Conservation (phyloP, 1,140 invertebrate species). For the Lethocerus indicus region DNA sequence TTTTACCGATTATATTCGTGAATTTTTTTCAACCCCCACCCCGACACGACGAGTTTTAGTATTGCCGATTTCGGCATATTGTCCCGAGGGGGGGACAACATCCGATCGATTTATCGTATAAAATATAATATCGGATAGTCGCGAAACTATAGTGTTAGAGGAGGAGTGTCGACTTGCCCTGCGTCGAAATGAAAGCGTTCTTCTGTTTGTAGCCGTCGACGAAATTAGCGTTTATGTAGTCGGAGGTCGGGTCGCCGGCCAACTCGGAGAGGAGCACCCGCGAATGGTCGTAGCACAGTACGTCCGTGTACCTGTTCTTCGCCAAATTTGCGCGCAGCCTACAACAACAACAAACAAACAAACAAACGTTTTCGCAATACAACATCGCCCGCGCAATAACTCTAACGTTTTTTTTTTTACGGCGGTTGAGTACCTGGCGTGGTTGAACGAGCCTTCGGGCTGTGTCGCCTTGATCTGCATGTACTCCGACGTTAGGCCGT, state of each 20-base stretch:
- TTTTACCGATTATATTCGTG: no score
- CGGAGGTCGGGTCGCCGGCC: conserved; percentile 56
- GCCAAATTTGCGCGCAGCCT: no score
- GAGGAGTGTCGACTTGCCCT: conserved; percentile 41
- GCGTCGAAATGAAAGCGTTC: conserved; percentile 94
- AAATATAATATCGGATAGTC: no score
- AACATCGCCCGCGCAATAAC: not conserved
- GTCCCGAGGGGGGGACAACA: no score
- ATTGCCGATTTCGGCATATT: no score
- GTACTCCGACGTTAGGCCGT: conserved; percentile 69
- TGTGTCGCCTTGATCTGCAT: conserved; percentile 64
- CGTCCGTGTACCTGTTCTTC: conserved; percentile 94
- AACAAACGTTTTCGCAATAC: not conserved
- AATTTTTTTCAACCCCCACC: no score
- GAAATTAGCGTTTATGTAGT: conserved; percentile 97
- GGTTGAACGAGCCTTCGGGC: conserved; percentile 67
- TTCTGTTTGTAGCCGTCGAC: conserved; percentile 96
- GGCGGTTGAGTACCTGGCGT: conserved; percentile 36
- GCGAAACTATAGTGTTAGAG: no score
- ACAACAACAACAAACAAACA: no score
- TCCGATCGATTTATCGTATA: not conserved
- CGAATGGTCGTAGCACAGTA: conserved; percentile 89
- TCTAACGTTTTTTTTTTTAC: not conserved
- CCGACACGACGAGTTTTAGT: no score
- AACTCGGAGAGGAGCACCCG: conserved; percentile 64